Base-by-base conservation (phyloP, 2,113 vertebrate species). In the Eurystomus gularis region DNA sequence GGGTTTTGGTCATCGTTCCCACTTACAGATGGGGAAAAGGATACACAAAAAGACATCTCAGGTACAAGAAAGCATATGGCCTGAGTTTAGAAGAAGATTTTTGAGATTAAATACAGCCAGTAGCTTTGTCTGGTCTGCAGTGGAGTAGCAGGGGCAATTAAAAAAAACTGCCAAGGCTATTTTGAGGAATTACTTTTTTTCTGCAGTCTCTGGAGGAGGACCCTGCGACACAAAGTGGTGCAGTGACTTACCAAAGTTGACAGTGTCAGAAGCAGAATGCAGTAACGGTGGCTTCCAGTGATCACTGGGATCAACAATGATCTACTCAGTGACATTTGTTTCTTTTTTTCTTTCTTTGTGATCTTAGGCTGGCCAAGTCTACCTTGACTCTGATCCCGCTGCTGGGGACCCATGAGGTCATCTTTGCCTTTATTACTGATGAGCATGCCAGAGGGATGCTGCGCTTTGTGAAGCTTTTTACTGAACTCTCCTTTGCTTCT, bases 351-450 rank as follows among this genome's bases (percentile, higher is more conserved):
- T 65, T 69, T 88, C 44, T 93, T 93, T 88, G 52, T 93, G 61
- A 78, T 49, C 70, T 49, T 92, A 99, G 99, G 94, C 95, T 99
- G 86, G 99, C 99, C 82, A 99, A 99, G 96, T 99, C 99, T 57
- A 99, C 99, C 0, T 66, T 99, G 98, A 99, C 98, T 10, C 98
- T 99, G 84, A 99, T 99, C 71, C 99, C 99, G 0, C 97, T 99
- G 42, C 98, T 99, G 98, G 99, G 99, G 29, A 99, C 99, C 29
- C 99, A 99, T 8, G 99, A 99, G 81, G 98, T 99, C 81, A 98
- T 99, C 92, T 99, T 99, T 90, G 98, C 98, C 39, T 98, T 99
- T 44, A 97, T 99, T 86, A 98, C 98, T 29, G 98, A 98, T 1
- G 98, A 99, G 40, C 98, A 98, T 1, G 98, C 97, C 60, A 98